Conservation (phyloP, 2,888 invertebrate genomes). For the Drosophila ezoana region DNA sequence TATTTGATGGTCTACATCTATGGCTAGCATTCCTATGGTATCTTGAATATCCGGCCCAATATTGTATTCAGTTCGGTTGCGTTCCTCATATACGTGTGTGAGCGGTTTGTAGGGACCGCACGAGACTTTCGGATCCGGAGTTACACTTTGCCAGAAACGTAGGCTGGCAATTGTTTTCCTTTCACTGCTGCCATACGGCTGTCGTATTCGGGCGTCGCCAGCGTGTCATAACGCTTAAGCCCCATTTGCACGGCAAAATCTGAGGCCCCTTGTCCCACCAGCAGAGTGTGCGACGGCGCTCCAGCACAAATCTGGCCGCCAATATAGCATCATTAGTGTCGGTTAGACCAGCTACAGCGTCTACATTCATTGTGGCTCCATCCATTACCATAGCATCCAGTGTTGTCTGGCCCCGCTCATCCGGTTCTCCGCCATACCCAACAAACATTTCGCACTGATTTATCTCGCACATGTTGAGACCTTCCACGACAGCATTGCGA, state of each 20-base stretch:
- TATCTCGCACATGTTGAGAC: slow-evolving; percentile 93
- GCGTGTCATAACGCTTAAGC: slow-evolving; percentile 89
- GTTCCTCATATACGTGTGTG: slow-evolving; percentile 57
- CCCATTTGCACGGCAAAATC: slow-evolving; percentile 96
- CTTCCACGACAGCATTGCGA: slow-evolving; percentile 94
- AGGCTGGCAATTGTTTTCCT: slow-evolving; percentile 93
- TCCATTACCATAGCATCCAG: slow-evolving; percentile 99
- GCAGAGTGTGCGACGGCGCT: slow-evolving; percentile 94
- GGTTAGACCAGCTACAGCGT: slow-evolving; percentile 94
- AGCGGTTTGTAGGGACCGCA: slow-evolving; percentile 93
- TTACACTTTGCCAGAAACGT: slow-evolving; percentile 97
- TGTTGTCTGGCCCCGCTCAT: slow-evolving; percentile 98
- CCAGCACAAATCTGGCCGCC: slow-evolving; percentile 95
- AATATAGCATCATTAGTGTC: slow-evolving; percentile 93
- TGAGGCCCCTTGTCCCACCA: slow-evolving; percentile 95
- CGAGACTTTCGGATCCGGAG: slow-evolving; percentile 90
- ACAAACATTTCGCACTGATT: slow-evolving; percentile 97
- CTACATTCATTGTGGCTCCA: slow-evolving; percentile 91
- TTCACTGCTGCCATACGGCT: slow-evolving; percentile 92
- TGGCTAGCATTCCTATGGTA: slow-evolving; percentile 97
- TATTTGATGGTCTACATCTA: slow-evolving; percentile 91
- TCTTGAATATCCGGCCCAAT: slow-evolving; percentile 92
- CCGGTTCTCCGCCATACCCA: slow-evolving; percentile 98
- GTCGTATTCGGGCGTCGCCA: slow-evolving; percentile 91
- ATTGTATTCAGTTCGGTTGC: slow-evolving; percentile 60